Evolutionary conservation across 2,113 vertebrate genomes (phyloP).

Genomic region (Rallus limicola): DNA sequence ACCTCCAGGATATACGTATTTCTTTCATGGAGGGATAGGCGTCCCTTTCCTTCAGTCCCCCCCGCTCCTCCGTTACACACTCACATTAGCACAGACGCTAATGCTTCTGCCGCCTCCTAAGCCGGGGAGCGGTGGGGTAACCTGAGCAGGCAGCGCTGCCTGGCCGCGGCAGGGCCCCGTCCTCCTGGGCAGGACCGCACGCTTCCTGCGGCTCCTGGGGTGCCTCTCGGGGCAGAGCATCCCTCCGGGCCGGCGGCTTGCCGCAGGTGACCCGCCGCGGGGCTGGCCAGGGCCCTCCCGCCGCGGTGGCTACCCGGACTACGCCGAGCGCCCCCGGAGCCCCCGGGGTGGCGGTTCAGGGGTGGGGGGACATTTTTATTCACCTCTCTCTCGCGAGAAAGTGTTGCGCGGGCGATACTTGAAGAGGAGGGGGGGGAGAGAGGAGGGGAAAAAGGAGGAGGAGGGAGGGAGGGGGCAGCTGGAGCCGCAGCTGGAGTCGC

Average conservation of each 20-base stretch:
- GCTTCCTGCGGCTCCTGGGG: not conserved
- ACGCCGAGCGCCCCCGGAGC: not conserved
- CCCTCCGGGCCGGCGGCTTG: not conserved
- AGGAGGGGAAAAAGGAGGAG: conserved; percentile 47
- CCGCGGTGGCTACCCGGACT: accelerated
- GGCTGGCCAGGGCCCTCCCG: not conserved
- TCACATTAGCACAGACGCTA: not conserved
- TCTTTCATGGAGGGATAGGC: not conserved
- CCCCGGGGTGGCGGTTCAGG: not conserved
- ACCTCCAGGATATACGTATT: not conserved
- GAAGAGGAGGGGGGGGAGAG: conserved; percentile 65
- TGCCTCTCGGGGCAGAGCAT: not conserved
- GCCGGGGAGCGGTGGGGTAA: not conserved
- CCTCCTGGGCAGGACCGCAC: not conserved
- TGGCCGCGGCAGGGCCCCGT: not conserved
- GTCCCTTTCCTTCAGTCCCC: not conserved
- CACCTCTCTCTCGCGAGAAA: conserved; percentile 77
- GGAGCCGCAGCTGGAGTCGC: conserved; percentile 40
- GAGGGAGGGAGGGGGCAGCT: conserved; percentile 46
- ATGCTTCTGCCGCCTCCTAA: not conserved
- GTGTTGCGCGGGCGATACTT: conserved; percentile 76
- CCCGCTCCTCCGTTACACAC: accelerated
- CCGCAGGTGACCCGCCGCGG: conserved; percentile 40
- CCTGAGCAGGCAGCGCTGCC: not conserved
- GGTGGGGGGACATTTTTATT: conserved; percentile 59